These are phyloP conservation scores for Gopherus flavomarginatus DNA, from an alignment of 2,113 vertebrate genomes.

Conservation along the genomic window DNA sequence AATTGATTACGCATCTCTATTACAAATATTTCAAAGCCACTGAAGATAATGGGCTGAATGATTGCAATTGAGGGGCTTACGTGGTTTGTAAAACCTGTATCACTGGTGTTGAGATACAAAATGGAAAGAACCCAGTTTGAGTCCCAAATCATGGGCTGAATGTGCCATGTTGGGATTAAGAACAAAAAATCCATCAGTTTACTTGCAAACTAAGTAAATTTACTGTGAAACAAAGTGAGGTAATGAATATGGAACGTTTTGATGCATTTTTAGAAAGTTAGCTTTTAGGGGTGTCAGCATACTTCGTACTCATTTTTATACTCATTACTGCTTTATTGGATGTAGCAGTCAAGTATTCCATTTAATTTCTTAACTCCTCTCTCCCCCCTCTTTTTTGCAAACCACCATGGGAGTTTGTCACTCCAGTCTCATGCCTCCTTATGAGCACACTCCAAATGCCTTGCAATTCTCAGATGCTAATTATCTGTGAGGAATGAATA, in stretches of 20 bases:
- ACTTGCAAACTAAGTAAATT: neutral
- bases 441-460: neutral
- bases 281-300: neutral
- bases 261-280: neutral
- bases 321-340: neutral
- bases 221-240: neutral
- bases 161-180: neutral
- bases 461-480: neutral
- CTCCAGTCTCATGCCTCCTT: neutral
- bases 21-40: neutral
- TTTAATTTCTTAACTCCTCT: neutral
- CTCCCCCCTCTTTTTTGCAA: neutral
- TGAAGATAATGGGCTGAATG: neutral
- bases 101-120: neutral
- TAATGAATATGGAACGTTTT: neutral
- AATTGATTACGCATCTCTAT: neutral
- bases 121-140: neutral
- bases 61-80: neutral
- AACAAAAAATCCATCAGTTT: neutral
- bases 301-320: neutral
- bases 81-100: neutral
- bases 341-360: neutral
- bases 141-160: neutral
- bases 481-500: neutral
- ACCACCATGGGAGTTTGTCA: neutral